Base-by-base conservation (phyloP, 2,113 vertebrate genomes). In the Ciconia stormi region DNA sequence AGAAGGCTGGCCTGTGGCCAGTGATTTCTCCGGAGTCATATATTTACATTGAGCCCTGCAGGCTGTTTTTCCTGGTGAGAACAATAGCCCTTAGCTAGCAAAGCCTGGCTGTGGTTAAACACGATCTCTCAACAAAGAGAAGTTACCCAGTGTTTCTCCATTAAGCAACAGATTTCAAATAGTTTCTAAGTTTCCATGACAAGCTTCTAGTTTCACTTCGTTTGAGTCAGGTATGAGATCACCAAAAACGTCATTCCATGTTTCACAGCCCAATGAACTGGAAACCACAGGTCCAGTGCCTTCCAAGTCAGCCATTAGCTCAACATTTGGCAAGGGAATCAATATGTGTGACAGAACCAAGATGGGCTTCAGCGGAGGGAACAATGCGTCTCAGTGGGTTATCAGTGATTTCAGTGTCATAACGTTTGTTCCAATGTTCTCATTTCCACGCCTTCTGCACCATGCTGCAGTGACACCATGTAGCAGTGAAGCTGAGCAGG, bases 321-420 rank as follows among this genome's bases (percentile, higher is more conserved):
- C 16, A 9, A 10, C 59, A 3, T 11, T 36, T 20, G 29, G 23
- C 18, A 11, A 2, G 27, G 44, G 83, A 63, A 23, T 53, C 11
- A 1, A 0, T 10, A 18, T 1, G 7, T 27, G 56, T 21, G 47
- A 32, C 49, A 55, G 59, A 40, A n/a, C 38, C 0, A 0, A 59
- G 65, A 3, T 1, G n/a, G 46, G 25, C 53, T 63, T n/a, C 38
- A 16, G 58, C 1, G 49, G 17, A 46, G 59, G 20, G 23, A 44
- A 25, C 1, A 1, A 59, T 8, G 10, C 2, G 0, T 27, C 38
- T 61, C 27, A 6, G 40, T 36, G 47, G 61, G 9, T 76, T 50
- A 30, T 17, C 44, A 19, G 38, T 36, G 30, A 10, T 47, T 72
- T 52, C 65, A 32, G 20, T 19, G 21, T 15, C 80, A n/a, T 23